Conservation (phyloP, 2,113 vertebrate species). For the Thunnus maccoyii region DNA sequence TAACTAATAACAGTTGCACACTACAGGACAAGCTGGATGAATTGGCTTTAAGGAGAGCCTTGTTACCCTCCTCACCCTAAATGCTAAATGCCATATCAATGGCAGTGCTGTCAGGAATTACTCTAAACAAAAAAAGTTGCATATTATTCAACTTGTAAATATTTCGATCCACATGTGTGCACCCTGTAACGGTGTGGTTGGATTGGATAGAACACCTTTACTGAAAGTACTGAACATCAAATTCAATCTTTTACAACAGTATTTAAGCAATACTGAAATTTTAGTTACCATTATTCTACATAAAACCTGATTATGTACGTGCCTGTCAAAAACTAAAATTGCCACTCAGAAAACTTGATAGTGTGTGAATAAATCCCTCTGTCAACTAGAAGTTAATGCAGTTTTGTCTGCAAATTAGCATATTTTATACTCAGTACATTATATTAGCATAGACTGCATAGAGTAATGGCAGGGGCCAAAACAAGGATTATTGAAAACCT, state of each 20-base stretch:
- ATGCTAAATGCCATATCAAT: too few relatives aligned
- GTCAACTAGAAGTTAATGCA: slow-evolving; percentile 43
- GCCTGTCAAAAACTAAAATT: slow-evolving; percentile 42
- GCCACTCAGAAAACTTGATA: slow-evolving; percentile 36
- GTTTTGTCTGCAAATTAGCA: slow-evolving; percentile 29
- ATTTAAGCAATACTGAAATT: slow-evolving; percentile 21
- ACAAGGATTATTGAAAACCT: slow-evolving; percentile 41
- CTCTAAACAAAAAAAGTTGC: too few relatives aligned
- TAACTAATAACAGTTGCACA: background rate
- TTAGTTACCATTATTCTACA: slow-evolving; percentile 16
- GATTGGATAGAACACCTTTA: too few relatives aligned
- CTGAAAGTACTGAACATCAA: background rate
- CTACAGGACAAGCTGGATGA: background rate
- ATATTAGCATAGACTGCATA: slow-evolving; percentile 41
- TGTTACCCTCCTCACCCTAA: too few relatives aligned
- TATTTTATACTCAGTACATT: slow-evolving; percentile 21
- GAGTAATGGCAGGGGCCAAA: slow-evolving; percentile 25
- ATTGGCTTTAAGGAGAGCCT: background rate
- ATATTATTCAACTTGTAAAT: background rate
- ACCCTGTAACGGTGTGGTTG: too few relatives aligned
- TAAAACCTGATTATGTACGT: slow-evolving; percentile 15
- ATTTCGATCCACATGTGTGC: background rate
- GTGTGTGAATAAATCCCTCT: slow-evolving; percentile 31
- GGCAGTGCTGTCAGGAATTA: too few relatives aligned
- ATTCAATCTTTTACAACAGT: background rate